Percentiles rank a stretch among this genome's conserved stretches.
These are phyloP conservation scores for Corticium candelabrum DNA, from an alignment of 37 sponge, comb jelly and placozoan species.

Conservation along the genomic window DNA sequence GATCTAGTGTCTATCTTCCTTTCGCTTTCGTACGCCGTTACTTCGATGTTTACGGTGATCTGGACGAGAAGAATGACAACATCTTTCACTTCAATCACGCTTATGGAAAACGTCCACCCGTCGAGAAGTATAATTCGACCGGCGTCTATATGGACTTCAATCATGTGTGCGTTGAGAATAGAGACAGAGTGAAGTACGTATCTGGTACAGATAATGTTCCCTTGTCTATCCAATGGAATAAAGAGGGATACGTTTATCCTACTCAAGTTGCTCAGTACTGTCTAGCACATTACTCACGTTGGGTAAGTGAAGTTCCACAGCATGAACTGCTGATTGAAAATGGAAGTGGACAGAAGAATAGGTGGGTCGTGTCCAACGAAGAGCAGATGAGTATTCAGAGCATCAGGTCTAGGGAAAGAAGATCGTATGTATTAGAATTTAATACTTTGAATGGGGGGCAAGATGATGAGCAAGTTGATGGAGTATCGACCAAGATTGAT, in stretches of 20 bases:
- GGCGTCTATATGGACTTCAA: background rate
- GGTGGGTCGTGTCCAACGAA: background rate
- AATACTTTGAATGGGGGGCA: background rate
- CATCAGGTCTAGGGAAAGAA: background rate
- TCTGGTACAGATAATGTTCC: background rate
- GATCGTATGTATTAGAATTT: background rate
- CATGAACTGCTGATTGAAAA: background rate
- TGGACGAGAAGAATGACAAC: background rate
- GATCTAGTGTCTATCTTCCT: background rate
- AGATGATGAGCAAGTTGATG: background rate
- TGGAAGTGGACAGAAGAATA: background rate
- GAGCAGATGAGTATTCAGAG: background rate
- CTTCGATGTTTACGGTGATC: conserved; percentile 1
- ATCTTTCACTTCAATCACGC: background rate
- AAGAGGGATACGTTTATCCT: background rate
- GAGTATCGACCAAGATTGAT: background rate
- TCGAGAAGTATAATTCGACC: background rate
- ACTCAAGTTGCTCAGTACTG: background rate
- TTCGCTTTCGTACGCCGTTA: background rate
- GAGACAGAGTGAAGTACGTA: conserved; percentile 1
- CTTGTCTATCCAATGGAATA: background rate
- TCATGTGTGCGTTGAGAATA: background rate
- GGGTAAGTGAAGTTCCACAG: background rate
- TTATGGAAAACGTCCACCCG: background rate
- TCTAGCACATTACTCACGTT: background rate